Percentiles rank a stretch among this genome's conserved stretches.
These are phyloP conservation scores for Tipula helvola DNA, from an alignment of 2,888 invertebrate species.

Conservation along the genomic window DNA sequence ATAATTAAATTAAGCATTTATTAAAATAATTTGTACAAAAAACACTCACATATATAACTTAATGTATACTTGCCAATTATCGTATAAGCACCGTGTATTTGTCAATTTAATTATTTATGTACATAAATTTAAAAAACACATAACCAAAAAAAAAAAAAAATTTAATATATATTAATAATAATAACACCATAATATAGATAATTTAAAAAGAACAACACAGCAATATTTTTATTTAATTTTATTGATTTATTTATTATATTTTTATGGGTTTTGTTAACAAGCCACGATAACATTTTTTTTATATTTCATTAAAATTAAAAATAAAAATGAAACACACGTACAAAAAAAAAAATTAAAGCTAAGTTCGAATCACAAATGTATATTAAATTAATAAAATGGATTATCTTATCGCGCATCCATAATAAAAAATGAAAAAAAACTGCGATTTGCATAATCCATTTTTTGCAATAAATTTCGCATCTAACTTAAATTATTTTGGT, in stretches of 20 bases:
- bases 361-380: not conserved
- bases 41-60: no score
- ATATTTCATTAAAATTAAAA: not conserved
- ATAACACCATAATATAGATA: not conserved
- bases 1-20: no score
- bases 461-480: not conserved
- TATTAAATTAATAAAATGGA: not conserved
- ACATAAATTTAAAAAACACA: not conserved
- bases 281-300: not conserved
- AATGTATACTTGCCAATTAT: not conserved
- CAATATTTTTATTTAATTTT: not conserved
- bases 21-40: no score
- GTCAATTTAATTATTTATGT: not conserved
- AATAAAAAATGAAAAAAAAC: not conserved
- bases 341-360: not conserved
- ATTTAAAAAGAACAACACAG: not conserved
- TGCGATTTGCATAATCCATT: not conserved
- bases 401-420: not conserved
- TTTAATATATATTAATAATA: not conserved
- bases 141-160: not conserved
- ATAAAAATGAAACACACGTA: not conserved
- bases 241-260: not conserved
- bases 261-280: not conserved
- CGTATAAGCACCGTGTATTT: not conserved
- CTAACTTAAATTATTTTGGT: not conserved